A percentile compares a stretch with the other conserved stretches of the same genome.
phyloP scores from a whole-genome alignment of 2,113 vertebrate species.

The Gallinago jamesoni region DNA sequence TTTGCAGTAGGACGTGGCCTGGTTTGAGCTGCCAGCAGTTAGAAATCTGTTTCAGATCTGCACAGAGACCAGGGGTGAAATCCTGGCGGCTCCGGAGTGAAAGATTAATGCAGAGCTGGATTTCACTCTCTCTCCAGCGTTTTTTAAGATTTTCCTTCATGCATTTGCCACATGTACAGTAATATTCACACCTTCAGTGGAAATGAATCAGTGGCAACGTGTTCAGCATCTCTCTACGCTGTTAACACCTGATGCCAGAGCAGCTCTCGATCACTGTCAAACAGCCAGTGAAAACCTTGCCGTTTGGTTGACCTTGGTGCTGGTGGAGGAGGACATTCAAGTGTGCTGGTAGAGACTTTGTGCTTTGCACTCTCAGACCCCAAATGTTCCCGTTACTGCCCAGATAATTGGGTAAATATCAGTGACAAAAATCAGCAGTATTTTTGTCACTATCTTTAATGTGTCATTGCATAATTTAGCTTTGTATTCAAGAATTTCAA shows the following conservation, averaged over 20 bases:
- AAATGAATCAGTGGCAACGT: background rate
- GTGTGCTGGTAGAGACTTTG: background rate
- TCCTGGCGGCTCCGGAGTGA: background rate
- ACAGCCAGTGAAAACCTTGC: background rate
- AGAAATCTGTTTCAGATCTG: background rate
- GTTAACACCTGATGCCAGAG: background rate
- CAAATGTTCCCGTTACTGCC: background rate
- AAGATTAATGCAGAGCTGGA: background rate
- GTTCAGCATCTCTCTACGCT: background rate
- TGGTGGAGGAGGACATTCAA: background rate
- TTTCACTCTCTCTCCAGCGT: background rate
- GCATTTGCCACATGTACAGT: background rate
- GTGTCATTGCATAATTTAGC: background rate
- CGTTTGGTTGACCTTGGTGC: background rate
- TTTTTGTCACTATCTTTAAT: background rate
- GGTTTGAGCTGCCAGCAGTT: background rate
- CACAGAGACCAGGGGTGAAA: background rate
- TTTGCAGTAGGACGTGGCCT: background rate
- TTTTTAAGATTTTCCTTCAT: background rate
- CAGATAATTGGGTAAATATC: background rate
- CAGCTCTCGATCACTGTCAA: background rate
- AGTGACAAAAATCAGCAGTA: background rate
- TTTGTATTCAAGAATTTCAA: background rate
- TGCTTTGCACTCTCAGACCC: background rate
- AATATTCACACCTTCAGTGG: background rate